Evolutionary conservation across 2,113 vertebrate species (phyloP), one percentile per base, ranked within the genome.

Genomic region (Calyptomena viridis): DNA sequence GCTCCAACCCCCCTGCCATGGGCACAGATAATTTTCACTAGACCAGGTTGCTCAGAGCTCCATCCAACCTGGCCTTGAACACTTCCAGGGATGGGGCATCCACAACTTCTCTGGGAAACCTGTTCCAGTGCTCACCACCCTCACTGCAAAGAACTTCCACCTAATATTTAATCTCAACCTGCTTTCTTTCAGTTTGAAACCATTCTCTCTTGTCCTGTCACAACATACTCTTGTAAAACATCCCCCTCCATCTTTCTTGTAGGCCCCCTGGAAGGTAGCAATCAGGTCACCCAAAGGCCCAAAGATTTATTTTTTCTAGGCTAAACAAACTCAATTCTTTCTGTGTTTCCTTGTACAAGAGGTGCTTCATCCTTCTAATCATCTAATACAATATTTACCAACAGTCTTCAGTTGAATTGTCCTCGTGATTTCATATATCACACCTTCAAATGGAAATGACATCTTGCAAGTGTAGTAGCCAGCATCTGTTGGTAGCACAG

Each of bases 401-500:
- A 97, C 50, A 28, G 98, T 97, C 1, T 31, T 27, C 40, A 99
- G 95, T 0, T 89, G 49, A 80, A 99, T 88, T 47, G 86, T 97
- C 78, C 99, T 98, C 92, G 98, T 99, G 95, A 99, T 92, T 39
- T 97, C 98, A 63, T 98, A 99, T 1, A 0, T 75, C 35, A 15
- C 96, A 37, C 96, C 93, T 71, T 97, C 89, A 31, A 98, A 94
- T 10, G 66, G 67, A 82, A 98, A 98, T 0, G 25, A 35, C 64
- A 98, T 75, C 44, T 92, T 88, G 66, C 99, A 99, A 77, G 93
- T 98, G 95, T 99, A 99, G 47, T 97, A 96, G 25, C 99, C 99
- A 0, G 94, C 89, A 0, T 99, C 98, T 27, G 94, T 85, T 17
- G 25, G 56, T 7, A 83, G 94, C n/a, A 98, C 98, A 6, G 96